Conservation (phyloP, 1,140 invertebrate species). For the Phymorhynchus buccinoides region DNA sequence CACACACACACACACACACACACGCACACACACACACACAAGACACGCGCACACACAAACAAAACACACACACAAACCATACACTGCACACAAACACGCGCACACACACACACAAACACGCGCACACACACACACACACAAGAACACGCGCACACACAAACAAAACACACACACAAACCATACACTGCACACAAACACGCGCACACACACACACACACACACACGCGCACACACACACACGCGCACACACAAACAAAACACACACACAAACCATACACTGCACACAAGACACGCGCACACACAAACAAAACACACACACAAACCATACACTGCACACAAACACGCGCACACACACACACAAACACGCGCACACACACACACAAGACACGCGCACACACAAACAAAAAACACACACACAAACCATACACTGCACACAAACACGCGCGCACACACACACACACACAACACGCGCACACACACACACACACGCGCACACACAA, state of each 20-base stretch:
- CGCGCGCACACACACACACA: no score
- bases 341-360: neutral
- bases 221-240: neutral
- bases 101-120: neutral
- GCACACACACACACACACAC: neutral
- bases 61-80: no score
- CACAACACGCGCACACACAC: no score
- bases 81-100: no score
- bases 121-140: neutral
- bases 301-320: neutral
- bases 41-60: no score
- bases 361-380: constrained; percentile 4
- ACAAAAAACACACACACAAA: constrained; percentile 3
- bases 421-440: no score
- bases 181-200: neutral
- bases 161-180: neutral
- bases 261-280: neutral
- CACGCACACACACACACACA: no score
- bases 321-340: neutral
- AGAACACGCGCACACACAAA: neutral
- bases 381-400: constrained; percentile 22
- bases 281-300: neutral
- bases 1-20: no score
- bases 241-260: neutral
- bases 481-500: neutral